Percentiles rank a stretch among this genome's conserved stretches.
Conservation (phyloP, 92 coral and sea anemone genomes). For the Zoanthus gigantus region DNA sequence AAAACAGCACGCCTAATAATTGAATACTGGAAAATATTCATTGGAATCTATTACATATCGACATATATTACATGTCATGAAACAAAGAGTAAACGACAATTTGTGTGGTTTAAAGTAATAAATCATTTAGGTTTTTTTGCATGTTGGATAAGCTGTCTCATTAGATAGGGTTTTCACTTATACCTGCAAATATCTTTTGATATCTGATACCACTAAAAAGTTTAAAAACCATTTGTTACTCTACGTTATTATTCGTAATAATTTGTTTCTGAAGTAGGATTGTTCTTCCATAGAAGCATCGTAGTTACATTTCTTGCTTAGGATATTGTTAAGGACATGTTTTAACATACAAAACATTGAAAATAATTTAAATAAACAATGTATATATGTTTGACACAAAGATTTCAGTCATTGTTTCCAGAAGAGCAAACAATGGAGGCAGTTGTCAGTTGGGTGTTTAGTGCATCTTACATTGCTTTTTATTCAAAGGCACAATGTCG, state of each 20-base stretch:
- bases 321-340: conserved; percentile 3
- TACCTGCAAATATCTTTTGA: background rate
- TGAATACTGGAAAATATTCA: background rate
- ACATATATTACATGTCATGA: background rate
- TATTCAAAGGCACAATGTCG: conserved; percentile 30
- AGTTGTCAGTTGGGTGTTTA: conserved; percentile 7
- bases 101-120: background rate
- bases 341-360: conserved; percentile 21
- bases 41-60: background rate
- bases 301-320: background rate
- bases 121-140: background rate
- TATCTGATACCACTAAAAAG: background rate
- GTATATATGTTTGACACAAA: conserved; percentile 13
- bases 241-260: background rate
- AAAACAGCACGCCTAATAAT: background rate
- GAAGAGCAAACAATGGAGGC: conserved; percentile 20
- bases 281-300: background rate
- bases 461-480: conserved; percentile 19
- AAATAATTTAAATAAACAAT: conserved; percentile 6
- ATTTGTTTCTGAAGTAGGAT: background rate
- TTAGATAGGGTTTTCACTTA: background rate
- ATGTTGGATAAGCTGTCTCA: background rate
- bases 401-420: conserved; percentile 18
- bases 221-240: background rate
- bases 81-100: conserved; percentile 4